Percentiles rank a stretch among this genome's conserved stretches.
Conservation (phyloP, 2,888 invertebrate species). For the Microctonus aethiopoides region DNA sequence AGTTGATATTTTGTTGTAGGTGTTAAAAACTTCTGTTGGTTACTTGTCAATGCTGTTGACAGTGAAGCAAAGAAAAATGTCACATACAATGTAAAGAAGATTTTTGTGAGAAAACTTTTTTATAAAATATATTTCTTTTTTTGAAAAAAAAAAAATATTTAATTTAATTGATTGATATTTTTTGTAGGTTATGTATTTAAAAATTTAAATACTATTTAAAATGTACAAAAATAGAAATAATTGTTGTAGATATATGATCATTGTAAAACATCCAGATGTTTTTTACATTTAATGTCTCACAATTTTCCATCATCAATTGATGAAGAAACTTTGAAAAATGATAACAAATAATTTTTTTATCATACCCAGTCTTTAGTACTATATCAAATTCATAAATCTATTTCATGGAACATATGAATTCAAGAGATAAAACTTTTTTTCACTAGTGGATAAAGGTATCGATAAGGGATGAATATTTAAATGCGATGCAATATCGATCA, state of each 20-base stretch:
- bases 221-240: neutral
- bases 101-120: no score
- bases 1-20: no score
- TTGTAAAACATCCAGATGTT: neutral
- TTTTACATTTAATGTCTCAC: neutral
- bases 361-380: neutral
- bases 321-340: neutral
- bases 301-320: neutral
- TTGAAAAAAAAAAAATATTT: no score
- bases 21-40: slow-evolving; percentile 33
- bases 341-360: neutral
- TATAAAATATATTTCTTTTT: no score
- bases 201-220: neutral
- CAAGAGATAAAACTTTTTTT: neutral
- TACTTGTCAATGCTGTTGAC: slow-evolving; percentile 36
- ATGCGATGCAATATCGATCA: neutral
- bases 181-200: no score
- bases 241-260: neutral
- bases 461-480: neutral
- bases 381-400: neutral
- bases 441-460: neutral
- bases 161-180: no score
- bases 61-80: slow-evolving; percentile 10
- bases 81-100: neutral
- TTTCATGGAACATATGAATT: neutral